These are phyloP conservation scores for Pyrrhia umbra DNA, from an alignment of 2,888 invertebrate species.

Conservation along the genomic window DNA sequence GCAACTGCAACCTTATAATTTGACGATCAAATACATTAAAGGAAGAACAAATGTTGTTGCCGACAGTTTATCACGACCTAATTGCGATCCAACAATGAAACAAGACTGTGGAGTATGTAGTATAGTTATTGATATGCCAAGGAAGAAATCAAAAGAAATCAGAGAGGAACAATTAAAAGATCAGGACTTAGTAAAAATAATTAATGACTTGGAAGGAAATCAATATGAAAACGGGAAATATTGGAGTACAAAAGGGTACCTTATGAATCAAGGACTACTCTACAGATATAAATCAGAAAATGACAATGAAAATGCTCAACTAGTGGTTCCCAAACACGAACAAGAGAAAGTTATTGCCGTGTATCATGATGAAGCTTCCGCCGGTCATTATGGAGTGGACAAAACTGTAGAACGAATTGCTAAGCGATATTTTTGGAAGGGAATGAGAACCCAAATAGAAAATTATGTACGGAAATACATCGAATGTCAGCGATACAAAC, in stretches of 20 bases:
- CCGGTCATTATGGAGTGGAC: constrained; percentile 26
- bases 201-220: constrained; percentile 35
- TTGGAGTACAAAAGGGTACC: too few species aligned
- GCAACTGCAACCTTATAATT: constrained; percentile 14
- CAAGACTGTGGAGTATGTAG: too few species aligned
- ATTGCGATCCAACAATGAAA: constrained; percentile 13
- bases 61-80: constrained; percentile 16
- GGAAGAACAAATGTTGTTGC: constrained; percentile 24
- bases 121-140: constrained; percentile 53
- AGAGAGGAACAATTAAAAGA: constrained; percentile 53
- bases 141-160: constrained; percentile 22
- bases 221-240: too few species aligned
- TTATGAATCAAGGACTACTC: too few species aligned
- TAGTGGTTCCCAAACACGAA: constrained; percentile 61
- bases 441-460: too few species aligned
- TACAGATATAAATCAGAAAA: constrained; percentile 46
- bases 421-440: constrained; percentile 59
- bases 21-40: constrained; percentile 8
- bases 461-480: constrained; percentile 52
- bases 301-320: constrained; percentile 51
- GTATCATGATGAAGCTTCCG: constrained; percentile 15
- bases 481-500: constrained; percentile 47
- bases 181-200: constrained; percentile 28
- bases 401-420: constrained; percentile 52
- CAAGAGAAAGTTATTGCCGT: constrained; percentile 42